Percentiles rank a stretch among this genome's conserved stretches.
phyloP scores from a whole-genome alignment of 2,797 vertebrate species.

The Choloepus didactylus region DNA sequence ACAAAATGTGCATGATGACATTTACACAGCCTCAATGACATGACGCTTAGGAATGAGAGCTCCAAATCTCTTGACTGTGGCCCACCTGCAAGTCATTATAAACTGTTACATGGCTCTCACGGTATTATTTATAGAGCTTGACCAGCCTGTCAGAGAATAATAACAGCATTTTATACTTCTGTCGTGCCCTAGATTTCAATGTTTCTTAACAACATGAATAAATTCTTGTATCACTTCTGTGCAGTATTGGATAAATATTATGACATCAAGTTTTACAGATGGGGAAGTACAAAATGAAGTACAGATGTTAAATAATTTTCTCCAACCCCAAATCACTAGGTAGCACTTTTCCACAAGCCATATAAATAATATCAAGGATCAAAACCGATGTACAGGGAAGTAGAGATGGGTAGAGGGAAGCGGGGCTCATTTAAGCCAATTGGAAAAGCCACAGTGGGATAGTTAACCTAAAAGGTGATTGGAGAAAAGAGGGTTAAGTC shows the following conservation, averaged over 20 bases:
- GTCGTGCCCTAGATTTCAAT: constrained; percentile 70
- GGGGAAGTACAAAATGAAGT: constrained; percentile 79
- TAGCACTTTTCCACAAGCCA: constrained; percentile 67
- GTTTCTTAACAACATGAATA: constrained; percentile 68
- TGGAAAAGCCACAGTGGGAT: constrained; percentile 43
- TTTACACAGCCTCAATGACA: constrained; percentile 73
- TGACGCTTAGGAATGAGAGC: constrained; percentile 26
- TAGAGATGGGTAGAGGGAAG: constrained; percentile 20
- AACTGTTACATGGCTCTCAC: constrained; percentile 60
- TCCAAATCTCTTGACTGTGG: neutral
- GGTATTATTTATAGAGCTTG: constrained; percentile 85
- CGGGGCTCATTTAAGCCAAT: neutral
- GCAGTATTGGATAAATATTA: constrained; percentile 80
- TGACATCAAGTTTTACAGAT: constrained; percentile 81
- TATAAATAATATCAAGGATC: constrained; percentile 65
- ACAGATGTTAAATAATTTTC: constrained; percentile 83
- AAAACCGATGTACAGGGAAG: constrained; percentile 56
- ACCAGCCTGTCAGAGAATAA: constrained; percentile 79
- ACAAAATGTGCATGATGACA: constrained; percentile 76
- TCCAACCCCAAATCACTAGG: constrained; percentile 68
- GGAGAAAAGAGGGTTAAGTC: neutral
- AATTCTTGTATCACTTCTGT: constrained; percentile 79
- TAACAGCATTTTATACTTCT: constrained; percentile 77
- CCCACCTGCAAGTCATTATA: constrained; percentile 81
- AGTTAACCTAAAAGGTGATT: constrained; percentile 37